Evolutionary conservation across 2,797 vertebrate genomes (phyloP), one percentile per base, ranked within the genome.

Genomic region (Salarias fasciatus): DNA sequence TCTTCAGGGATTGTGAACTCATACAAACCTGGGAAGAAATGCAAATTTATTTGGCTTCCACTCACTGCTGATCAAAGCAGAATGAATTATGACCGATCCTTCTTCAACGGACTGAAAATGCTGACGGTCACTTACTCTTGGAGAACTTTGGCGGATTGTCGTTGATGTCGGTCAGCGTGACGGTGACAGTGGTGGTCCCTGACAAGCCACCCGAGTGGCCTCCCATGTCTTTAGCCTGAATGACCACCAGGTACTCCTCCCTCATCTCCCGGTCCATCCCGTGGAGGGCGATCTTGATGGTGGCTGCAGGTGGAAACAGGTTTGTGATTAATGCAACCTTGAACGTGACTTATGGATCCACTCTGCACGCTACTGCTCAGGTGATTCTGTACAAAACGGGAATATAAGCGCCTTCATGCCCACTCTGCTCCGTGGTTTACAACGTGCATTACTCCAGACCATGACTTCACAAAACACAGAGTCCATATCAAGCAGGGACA

Each of bases 161-260:
- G 35, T 99, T 99, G 69, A 99, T 93, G 72, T 99, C 98, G 0
- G 94, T 97, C 13, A 99, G 93, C 0, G 94, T 97, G 77, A 99
- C 94, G 4, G 97, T 99, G 70, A 99, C 95, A 0, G 98, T 98
- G 0, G 97, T 98, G 0, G 97, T 99, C 77, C 98, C 98, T 13
- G 97, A 99, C 58, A 99, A 88, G 63, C 98, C 98, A 0, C 98
- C 98, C 85, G 98, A 98, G 79, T 99, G 98, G 72, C 98, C 98
- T 50, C 98, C 98, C 98, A 99, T 99, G 87, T 99, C 98, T 88
- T 99, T 99, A 53, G 97, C 98, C 90, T 99, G 98, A 69, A 99
- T 99, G 77, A 99, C 97, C n/a, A 99, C 96, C 71, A 95, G 92
- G 77, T 99, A 99, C 72, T 98, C 96, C 75, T 99, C 97, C 85